Evolutionary conservation across 2,888 invertebrate genomes (phyloP).

Genomic region (Allygus modestus): DNA sequence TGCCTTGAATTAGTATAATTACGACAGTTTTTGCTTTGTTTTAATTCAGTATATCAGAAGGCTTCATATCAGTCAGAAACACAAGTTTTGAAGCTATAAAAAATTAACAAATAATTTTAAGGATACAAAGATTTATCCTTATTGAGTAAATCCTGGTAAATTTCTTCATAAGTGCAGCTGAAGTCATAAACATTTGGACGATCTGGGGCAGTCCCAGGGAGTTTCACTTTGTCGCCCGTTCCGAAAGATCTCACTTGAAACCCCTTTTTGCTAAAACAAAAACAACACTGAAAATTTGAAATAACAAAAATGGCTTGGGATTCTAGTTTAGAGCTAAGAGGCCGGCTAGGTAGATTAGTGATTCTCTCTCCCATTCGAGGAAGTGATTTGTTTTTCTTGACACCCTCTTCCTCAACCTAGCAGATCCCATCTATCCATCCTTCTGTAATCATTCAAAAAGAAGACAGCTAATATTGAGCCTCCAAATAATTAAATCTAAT

Average conservation of each 20-base stretch:
- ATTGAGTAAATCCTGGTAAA: conserved; percentile 92
- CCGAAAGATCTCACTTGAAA: conserved; percentile 97
- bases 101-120: conserved; percentile 67
- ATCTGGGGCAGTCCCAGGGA: conserved; percentile 96
- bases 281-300: conserved; percentile 62
- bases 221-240: conserved; percentile 96
- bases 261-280: conserved; percentile 90
- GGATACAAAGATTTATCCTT: conserved; percentile 95
- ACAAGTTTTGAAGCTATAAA: too few species aligned
- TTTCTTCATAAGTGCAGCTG: conserved; percentile 95
- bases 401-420: too few species aligned
- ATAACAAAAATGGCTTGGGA: not conserved
- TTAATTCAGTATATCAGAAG: too few species aligned
- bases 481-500: too few species aligned
- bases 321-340: not conserved
- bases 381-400: too few species aligned
- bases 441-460: too few species aligned
- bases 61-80: too few species aligned
- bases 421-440: too few species aligned
- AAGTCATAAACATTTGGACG: conserved; percentile 98
- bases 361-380: not conserved
- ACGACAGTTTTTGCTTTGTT: too few species aligned
- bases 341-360: too few species aligned
- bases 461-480: too few species aligned
- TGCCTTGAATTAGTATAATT: too few species aligned